Conservation (phyloP, 1,140 invertebrate species). For the Drosophila lini region DNA sequence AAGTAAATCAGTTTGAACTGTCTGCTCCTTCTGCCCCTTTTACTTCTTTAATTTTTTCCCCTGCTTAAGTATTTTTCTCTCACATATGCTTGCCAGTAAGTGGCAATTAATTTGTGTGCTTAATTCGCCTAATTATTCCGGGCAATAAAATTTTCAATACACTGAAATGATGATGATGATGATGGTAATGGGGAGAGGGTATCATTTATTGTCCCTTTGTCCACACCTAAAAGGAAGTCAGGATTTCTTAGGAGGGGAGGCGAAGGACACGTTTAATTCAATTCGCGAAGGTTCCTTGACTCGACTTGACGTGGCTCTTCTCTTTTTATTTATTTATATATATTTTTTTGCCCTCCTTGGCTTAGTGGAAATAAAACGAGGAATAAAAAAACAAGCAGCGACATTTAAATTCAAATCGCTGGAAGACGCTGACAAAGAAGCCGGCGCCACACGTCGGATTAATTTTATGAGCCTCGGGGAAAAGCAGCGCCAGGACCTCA, state of each 20-base stretch:
- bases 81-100: conserved; percentile 66
- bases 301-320: conserved; percentile 24
- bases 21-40: background rate
- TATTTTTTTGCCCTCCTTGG: conserved; percentile 44
- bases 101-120: conserved; percentile 78
- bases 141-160: conserved; percentile 81
- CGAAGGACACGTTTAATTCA: conserved; percentile 76
- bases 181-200: background rate
- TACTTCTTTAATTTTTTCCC: conserved; percentile 5
- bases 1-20: conserved; percentile 71
- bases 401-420: conserved; percentile 82
- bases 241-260: conserved; percentile 28
- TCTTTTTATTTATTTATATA: conserved; percentile 39
- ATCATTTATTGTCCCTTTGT: conserved; percentile 29
- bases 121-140: conserved; percentile 81
- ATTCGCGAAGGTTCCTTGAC: conserved; percentile 76
- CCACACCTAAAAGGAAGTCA: conserved; percentile 48
- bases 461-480: conserved; percentile 74
- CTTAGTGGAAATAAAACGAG: conserved; percentile 55
- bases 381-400: conserved; percentile 51
- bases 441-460: conserved; percentile 81
- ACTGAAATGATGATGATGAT: conserved; percentile 47
- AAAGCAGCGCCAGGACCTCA: conserved; percentile 30
- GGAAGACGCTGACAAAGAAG: conserved; percentile 73
- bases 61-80: conserved; percentile 32